A percentile compares a stretch with the other conserved stretches of the same genome.
phyloP scores from a whole-genome alignment of 1,140 invertebrate genomes.

The Caenorhabditis briggsae region DNA sequence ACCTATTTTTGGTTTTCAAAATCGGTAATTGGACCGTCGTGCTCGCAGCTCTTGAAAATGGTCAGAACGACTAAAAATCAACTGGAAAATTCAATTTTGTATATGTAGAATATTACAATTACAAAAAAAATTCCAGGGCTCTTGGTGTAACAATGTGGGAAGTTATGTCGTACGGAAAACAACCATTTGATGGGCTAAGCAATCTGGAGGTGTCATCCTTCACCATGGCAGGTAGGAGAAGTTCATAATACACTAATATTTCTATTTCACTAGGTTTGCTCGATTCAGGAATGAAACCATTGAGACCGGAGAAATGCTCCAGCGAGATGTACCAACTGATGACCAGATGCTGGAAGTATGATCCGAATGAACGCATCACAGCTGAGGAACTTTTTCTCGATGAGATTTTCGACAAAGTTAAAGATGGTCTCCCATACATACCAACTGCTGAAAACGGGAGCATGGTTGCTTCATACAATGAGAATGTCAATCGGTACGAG shows the following conservation, averaged over 20 bases:
- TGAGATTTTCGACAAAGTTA: conserved; percentile 9
- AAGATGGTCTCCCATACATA: not conserved
- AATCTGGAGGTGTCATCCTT: conserved; percentile 92
- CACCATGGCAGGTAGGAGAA: conserved; percentile 7
- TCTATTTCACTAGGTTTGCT: not conserved
- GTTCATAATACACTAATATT: not conserved
- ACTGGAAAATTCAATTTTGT: not conserved
- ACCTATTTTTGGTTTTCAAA: no score
- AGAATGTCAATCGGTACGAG: conserved; percentile 20
- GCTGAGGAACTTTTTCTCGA: conserved; percentile 27
- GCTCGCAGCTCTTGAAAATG: no score
- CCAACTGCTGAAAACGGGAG: not conserved
- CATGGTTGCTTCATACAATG: not conserved
- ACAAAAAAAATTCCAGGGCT: conserved; percentile 77
- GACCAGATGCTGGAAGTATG: conserved; percentile 46
- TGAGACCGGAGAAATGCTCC: conserved; percentile 19
- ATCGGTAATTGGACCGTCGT: no score
- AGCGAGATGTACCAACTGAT: conserved; percentile 52
- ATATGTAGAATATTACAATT: not conserved
- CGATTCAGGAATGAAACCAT: conserved; percentile 56
- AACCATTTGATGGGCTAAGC: conserved; percentile 92
- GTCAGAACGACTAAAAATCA: not conserved
- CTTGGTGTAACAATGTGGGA: conserved; percentile 69
- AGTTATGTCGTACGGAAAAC: conserved; percentile 84
- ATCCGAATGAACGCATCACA: conserved; percentile 34